Evolutionary conservation across 2,113 vertebrate genomes (phyloP).

Genomic region (Aegithalos caudatus): DNA sequence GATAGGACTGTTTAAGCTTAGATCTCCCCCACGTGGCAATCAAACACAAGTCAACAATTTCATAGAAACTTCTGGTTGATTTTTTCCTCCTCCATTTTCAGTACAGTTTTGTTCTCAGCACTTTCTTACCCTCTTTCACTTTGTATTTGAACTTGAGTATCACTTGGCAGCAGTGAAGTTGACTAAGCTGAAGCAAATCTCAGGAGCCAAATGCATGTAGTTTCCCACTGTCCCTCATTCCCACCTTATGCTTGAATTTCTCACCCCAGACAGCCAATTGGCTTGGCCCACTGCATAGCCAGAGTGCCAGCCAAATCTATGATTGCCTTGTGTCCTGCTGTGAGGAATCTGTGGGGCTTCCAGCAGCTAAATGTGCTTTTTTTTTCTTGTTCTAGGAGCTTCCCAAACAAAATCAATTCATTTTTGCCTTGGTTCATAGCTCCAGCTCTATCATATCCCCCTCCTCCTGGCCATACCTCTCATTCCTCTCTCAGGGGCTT

Average conservation of each 20-base stretch:
- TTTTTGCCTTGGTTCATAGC: not conserved
- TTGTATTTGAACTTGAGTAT: not conserved
- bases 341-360: not conserved
- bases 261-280: not conserved
- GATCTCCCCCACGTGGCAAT: constrained; percentile 24
- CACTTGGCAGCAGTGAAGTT: not conserved
- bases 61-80: not conserved
- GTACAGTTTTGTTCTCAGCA: not conserved
- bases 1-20: not conserved
- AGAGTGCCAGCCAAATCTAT: not conserved
- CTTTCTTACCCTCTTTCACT: not conserved
- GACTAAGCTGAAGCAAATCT: not conserved
- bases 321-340: constrained; percentile 9
- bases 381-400: not conserved
- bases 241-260: constrained; percentile 5
- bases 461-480: not conserved
- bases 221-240: not conserved
- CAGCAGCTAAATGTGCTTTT: not conserved
- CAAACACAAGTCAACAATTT: not conserved
- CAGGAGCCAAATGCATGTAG: not conserved
- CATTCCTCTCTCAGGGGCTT: not conserved
- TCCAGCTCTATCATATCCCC: not conserved
- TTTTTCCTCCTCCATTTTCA: not conserved
- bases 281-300: not conserved
- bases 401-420: not conserved